Percentiles rank a stretch among this genome's conserved stretches.
phyloP scores from a whole-genome alignment of 2,113 vertebrate genomes.

The Mola mola region DNA sequence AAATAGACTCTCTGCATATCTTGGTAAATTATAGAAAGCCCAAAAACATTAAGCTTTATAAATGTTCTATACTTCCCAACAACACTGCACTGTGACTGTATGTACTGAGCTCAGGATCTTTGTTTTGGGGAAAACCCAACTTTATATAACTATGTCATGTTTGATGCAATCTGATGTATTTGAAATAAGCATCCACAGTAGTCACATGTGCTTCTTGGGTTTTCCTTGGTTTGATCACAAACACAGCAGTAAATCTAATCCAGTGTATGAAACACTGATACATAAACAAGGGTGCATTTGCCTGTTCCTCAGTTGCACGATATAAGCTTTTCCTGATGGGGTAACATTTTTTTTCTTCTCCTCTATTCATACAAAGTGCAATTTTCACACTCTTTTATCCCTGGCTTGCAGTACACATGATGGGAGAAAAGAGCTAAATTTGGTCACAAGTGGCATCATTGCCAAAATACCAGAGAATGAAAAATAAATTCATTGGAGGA shows the following conservation, averaged over 20 bases:
- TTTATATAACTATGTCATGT: no score
- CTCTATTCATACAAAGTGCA: conserved; percentile 44
- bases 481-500: conserved; percentile 72
- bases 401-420: conserved; percentile 41
- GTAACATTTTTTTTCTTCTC: conserved; percentile 34
- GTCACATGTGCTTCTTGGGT: no score
- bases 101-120: no score
- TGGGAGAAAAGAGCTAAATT: conserved; percentile 61
- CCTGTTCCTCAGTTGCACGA: conserved; percentile 26
- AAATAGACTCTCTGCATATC: no score
- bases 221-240: no score
- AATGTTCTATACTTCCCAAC: no score
- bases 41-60: no score
- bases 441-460: conserved; percentile 65
- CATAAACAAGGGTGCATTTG: conserved; percentile 24
- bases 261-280: conserved; percentile 30
- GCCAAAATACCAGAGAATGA: conserved; percentile 76
- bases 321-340: conserved; percentile 56
- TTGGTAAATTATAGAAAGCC: no score
- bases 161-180: neutral
- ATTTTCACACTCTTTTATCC: conserved; percentile 56
- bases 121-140: no score
- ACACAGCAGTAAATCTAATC: no score
- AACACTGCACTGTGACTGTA: no score
- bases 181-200: neutral